Percentiles rank a stretch among this genome's conserved stretches.
phyloP scores from a whole-genome alignment of 1,140 invertebrate species.

The Artemia franciscana region DNA sequence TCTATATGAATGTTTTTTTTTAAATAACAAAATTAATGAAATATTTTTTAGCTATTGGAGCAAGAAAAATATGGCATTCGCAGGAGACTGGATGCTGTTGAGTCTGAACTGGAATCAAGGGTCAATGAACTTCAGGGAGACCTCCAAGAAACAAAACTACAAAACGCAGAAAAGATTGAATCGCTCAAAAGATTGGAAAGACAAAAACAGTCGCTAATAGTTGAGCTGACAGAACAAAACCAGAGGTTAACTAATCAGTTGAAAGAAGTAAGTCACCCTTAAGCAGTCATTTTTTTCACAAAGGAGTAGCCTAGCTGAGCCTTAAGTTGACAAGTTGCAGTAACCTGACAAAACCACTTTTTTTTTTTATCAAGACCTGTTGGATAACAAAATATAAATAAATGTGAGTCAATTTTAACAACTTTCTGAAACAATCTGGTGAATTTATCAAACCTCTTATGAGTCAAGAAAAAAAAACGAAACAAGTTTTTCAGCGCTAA shows the following conservation, averaged over 20 bases:
- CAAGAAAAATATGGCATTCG: conserved; percentile 72
- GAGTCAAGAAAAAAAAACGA: too few relatives aligned
- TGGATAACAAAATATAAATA: too few relatives aligned
- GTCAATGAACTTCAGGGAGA: conserved; percentile 67
- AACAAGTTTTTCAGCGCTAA: too few relatives aligned
- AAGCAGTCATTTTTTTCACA: too few relatives aligned
- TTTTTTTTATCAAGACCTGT: too few relatives aligned
- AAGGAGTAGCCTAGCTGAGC: too few relatives aligned
- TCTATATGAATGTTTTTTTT: not conserved
- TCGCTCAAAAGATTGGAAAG: conserved; percentile 43
- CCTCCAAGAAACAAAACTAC: conserved; percentile 38
- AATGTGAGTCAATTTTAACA: too few relatives aligned
- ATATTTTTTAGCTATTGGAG: conserved; percentile 50
- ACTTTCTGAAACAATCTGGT: too few relatives aligned
- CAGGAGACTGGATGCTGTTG: conserved; percentile 52
- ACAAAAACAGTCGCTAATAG: conserved; percentile 49
- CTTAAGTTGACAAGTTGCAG: too few relatives aligned
- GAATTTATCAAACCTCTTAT: too few relatives aligned
- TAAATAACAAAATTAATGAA: not conserved
- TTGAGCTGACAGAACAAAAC: conserved; percentile 72
- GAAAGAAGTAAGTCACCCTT: conserved; percentile 34
- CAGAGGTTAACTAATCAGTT: conserved; percentile 62
- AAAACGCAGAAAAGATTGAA: conserved; percentile 32
- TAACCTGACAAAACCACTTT: too few relatives aligned
- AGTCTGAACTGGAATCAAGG: conserved; percentile 69